Conservation (phyloP, 2,888 invertebrate species). For the Clanis bilineata region DNA sequence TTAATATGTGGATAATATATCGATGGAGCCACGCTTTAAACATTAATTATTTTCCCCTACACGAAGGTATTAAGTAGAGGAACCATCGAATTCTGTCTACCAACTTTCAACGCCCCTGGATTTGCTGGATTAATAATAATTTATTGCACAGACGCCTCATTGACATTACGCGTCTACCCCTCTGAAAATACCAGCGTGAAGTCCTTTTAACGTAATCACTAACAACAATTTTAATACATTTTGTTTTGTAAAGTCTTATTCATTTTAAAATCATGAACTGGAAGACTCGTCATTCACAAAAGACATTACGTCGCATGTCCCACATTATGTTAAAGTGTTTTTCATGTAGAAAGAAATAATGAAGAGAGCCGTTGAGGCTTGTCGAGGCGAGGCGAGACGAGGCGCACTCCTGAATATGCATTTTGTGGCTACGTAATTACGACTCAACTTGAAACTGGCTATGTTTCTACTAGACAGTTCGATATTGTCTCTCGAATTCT, state of each 20-base stretch:
- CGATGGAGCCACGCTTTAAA: no score
- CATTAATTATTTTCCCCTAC: no score
- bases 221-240: no score
- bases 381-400: neutral
- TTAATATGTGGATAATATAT: no score
- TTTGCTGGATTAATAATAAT: no score
- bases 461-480: neutral
- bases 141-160: no score
- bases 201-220: no score
- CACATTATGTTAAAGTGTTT: neutral
- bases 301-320: neutral
- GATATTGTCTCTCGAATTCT: neutral
- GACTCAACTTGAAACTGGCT: neutral
- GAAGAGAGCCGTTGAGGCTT: neutral
- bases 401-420: neutral
- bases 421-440: neutral
- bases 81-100: no score
- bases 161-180: no score
- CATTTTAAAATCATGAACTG: neutral
- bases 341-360: neutral
- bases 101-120: no score
- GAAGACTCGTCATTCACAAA: neutral
- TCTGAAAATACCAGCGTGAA: no score
- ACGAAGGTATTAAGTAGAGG: no score
- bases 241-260: neutral